These are phyloP conservation scores for Andrena dorsata DNA, from an alignment of 2,888 invertebrate genomes.

Conservation along the genomic window DNA sequence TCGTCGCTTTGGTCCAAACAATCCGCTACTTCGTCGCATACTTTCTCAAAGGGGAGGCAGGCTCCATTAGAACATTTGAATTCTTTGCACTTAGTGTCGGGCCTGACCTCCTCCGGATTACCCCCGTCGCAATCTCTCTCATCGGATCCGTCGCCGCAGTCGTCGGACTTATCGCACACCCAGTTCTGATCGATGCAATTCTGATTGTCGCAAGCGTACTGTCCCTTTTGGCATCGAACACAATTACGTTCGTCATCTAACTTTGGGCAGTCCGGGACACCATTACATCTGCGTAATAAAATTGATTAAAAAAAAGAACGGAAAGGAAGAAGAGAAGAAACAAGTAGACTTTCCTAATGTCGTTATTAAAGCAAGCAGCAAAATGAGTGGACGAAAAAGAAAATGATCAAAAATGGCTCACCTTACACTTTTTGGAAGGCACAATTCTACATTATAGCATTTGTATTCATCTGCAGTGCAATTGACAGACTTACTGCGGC, in stretches of 20 bases:
- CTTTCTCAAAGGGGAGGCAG: constrained; percentile 88
- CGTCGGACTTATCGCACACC: constrained; percentile 88
- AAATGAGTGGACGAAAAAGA: background rate
- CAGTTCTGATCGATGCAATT: constrained; percentile 87
- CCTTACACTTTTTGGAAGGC: constrained; percentile 76
- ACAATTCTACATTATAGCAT: constrained; percentile 75
- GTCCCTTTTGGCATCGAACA: constrained; percentile 83
- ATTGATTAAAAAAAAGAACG: background rate
- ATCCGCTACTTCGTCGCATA: constrained; percentile 88
- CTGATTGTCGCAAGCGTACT: constrained; percentile 87
- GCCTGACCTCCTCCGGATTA: constrained; percentile 18
- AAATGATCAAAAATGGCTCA: constrained; percentile 42
- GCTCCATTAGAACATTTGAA: constrained; percentile 88
- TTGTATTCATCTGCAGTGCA: constrained; percentile 73
- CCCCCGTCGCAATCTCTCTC: constrained; percentile 85
- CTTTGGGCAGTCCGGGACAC: constrained; percentile 89
- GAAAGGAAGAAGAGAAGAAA: background rate
- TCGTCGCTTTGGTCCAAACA: constrained; percentile 91
- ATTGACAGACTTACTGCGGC: constrained; percentile 27
- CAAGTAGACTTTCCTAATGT: background rate
- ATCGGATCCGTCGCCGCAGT: constrained; percentile 91
- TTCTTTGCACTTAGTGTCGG: constrained; percentile 79
- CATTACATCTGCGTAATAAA: constrained; percentile 87
- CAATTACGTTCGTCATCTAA: constrained; percentile 90
- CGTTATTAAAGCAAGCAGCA: too few relatives aligned